Conservation (phyloP, 2,113 vertebrate species). For the Ellobius talpinus region DNA sequence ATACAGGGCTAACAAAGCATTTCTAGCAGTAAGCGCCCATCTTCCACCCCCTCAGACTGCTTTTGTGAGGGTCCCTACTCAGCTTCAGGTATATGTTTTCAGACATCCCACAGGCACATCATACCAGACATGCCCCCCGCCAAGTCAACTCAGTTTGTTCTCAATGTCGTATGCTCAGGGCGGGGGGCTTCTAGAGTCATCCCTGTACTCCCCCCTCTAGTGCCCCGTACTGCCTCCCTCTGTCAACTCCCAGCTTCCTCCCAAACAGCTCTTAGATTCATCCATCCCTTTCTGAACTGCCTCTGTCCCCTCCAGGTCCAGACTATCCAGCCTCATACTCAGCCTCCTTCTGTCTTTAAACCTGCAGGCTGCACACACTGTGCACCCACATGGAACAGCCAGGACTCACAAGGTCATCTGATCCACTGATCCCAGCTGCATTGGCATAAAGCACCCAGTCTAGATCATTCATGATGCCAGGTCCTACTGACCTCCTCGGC, state of each 20-base stretch:
- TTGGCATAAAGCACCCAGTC: background rate
- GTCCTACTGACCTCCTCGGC: background rate
- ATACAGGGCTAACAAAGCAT: background rate
- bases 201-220: background rate
- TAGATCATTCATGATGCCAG: background rate
- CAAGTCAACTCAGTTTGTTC: background rate
- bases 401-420: background rate
- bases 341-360: background rate
- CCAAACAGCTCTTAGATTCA: background rate
- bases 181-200: background rate
- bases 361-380: background rate
- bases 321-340: background rate
- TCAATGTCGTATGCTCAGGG: background rate
- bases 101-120: background rate
- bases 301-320: background rate
- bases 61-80: background rate
- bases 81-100: background rate
- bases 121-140: background rate
- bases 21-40: background rate
- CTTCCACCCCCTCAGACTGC: background rate
- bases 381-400: fast-evolving
- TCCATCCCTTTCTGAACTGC: background rate
- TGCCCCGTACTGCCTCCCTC: background rate
- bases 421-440: background rate
- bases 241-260: background rate